Base-by-base conservation (phyloP, 1,140 invertebrate species). In the Drosophila tsacasi region DNA sequence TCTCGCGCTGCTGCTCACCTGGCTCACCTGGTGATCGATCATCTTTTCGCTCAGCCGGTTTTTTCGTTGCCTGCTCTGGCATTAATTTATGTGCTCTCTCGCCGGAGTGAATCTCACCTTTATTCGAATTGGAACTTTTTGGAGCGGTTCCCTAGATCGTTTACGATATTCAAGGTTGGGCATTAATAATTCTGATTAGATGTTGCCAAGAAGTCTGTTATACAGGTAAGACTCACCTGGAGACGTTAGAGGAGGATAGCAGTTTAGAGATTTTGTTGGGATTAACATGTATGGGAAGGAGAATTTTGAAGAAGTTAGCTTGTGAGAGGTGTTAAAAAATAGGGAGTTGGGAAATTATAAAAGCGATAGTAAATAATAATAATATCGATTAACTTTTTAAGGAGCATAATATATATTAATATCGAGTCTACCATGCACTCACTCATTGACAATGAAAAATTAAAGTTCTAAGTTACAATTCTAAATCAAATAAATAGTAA, bases 41-140 rank as follows among this genome's bases (percentile, higher is more conserved):
- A 91, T 90, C 79, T 76, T 84, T 83, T 46, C 54, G 85, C 85
- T 91, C 76, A 79, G 82, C 86, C 78, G 69, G 77, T 79, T 80
- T 72, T 46, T 58, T 39, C 52, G 52, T 40, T 59, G 76, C 76
- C 50, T 69, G 67, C 81, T 85, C 46, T 19, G 65, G 55, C 19
- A 58, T 67, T 81, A 89, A 87, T 87, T 89, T 87, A 87, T 66
- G 66, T 47, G 52, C 81, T 79, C 81, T 82, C 79, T 83, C 80
- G 44, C 61, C 49, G 75, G 69, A 84, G 80, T 90, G 84, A 90
- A 89, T 87, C 83, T 87, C 83, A 87, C 83, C 83, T 87, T 71
- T 78, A 62, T 81, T 89, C 84, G 60, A 84, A 89, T 89, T 89
- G 85, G 84, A 87, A 87, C 65, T 69, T 44, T 77, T 54, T 46